Evolutionary conservation across 2,888 invertebrate species (phyloP).

Genomic region (Odontocolon sp.): DNA sequence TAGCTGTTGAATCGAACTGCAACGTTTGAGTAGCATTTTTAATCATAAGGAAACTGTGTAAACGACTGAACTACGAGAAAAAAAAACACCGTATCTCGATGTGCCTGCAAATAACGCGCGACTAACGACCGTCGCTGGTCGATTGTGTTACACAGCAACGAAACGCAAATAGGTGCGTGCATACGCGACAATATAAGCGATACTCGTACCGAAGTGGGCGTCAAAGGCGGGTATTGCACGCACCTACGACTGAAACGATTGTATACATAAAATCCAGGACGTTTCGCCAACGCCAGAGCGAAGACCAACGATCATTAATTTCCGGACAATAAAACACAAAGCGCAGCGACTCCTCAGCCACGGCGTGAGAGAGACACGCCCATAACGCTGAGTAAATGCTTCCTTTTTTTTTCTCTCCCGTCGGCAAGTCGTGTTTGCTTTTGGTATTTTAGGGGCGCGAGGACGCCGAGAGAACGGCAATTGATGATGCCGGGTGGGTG

Average conservation of each 20-base stretch:
- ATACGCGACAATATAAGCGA: constrained; percentile 7
- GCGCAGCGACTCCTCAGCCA: constrained; percentile 65
- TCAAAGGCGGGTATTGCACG: constrained; percentile 15
- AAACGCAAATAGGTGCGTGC: too few species aligned
- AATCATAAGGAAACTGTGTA: too few species aligned
- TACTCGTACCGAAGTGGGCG: constrained; percentile 24
- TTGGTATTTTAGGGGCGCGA: constrained; percentile 77
- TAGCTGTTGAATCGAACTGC: background rate
- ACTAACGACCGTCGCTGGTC: background rate
- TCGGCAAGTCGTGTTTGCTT: constrained; percentile 77
- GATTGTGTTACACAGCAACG: too few species aligned
- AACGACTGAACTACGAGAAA: constrained; percentile 1
- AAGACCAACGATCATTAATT: constrained; percentile 75
- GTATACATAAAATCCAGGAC: constrained; percentile 34
- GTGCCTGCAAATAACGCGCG: constrained; percentile 13
- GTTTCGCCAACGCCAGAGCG: background rate
- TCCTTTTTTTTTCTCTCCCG: constrained; percentile 43
- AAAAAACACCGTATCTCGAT: background rate
- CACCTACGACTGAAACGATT: background rate
- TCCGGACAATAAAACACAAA: constrained; percentile 75
- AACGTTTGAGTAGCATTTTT: background rate
- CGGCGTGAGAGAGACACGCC: constrained; percentile 80
- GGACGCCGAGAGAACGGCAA: constrained; percentile 74
- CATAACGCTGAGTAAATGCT: constrained; percentile 64
- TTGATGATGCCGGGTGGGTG: constrained; percentile 74